These are phyloP conservation scores for Chaenodraco wilsoni DNA, from an alignment of 2,797 vertebrate species.

Conservation along the genomic window DNA sequence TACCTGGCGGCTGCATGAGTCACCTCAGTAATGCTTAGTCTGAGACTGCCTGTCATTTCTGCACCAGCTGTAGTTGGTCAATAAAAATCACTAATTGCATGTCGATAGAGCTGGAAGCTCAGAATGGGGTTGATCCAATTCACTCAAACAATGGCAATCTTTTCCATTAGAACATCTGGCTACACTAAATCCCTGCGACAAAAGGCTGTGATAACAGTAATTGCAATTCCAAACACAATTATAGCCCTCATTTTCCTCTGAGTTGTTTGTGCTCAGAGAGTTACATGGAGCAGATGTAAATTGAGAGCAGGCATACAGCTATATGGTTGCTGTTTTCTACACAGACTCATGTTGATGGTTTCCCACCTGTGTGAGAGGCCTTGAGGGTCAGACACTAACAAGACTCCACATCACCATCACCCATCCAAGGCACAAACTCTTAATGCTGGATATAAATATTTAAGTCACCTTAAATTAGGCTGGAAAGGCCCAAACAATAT, in stretches of 20 bases:
- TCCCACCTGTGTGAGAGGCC: slow-evolving; percentile 48
- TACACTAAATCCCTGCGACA: slow-evolving; percentile 63
- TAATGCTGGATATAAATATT: slow-evolving; percentile 34
- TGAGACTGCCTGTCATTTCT: slow-evolving; percentile 26
- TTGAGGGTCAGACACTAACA: slow-evolving; percentile 51
- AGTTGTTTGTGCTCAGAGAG: slow-evolving; percentile 69
- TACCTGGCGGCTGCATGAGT: slow-evolving; percentile 13
- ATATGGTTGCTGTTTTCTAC: slow-evolving; percentile 40
- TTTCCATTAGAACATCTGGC: slow-evolving; percentile 66
- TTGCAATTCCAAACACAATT: slow-evolving; percentile 74
- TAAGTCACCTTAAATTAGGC: slow-evolving; percentile 28
- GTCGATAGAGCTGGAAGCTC: slow-evolving; percentile 37
- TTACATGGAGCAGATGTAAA: slow-evolving; percentile 60
- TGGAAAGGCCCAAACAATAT: not conserved
- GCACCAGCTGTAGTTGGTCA: slow-evolving; percentile 43
- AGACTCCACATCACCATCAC: slow-evolving; percentile 39
- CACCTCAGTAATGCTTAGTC: not conserved
- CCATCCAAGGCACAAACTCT: slow-evolving; percentile 1
- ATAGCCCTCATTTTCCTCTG: slow-evolving; percentile 63
- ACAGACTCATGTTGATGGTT: slow-evolving; percentile 47
- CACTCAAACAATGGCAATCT: slow-evolving; percentile 55
- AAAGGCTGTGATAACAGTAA: slow-evolving; percentile 69
- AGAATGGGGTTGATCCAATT: slow-evolving; percentile 30
- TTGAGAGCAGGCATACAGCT: slow-evolving; percentile 51
- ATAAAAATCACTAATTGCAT: slow-evolving; percentile 59